Conservation (phyloP, 2,888 invertebrate species). For the Geophilus truncorum region DNA sequence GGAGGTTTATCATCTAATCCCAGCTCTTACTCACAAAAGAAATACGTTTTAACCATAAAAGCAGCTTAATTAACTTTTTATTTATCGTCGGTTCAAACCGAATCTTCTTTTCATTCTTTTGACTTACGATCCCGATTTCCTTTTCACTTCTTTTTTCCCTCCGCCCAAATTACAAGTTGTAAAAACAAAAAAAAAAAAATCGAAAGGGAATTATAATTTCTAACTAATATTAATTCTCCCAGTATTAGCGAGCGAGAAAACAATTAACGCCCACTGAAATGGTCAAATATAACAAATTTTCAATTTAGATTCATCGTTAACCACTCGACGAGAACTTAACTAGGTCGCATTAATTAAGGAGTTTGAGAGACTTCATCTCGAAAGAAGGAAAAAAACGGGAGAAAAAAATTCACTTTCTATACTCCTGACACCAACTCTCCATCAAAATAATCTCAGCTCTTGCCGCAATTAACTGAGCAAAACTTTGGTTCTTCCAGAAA, state of each 20-base stretch:
- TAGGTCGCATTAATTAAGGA: slow-evolving; percentile 15
- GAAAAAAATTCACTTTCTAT: background rate
- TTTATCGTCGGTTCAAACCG: background rate
- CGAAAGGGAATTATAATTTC: too few relatives aligned
- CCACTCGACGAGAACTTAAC: background rate
- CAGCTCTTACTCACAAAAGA: slow-evolving; percentile 13
- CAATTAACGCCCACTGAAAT: too few relatives aligned
- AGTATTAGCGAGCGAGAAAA: too few relatives aligned
- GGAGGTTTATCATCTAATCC: slow-evolving; percentile 20
- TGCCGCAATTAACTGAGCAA: background rate
- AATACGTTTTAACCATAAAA: slow-evolving; percentile 1
- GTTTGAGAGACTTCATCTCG: background rate
- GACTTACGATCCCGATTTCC: background rate
- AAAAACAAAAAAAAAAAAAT: background rate
- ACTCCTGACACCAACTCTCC: background rate
- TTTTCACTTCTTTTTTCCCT: background rate
- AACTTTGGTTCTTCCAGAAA: background rate
- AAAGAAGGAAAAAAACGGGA: background rate
- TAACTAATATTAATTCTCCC: too few relatives aligned
- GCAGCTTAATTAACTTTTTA: slow-evolving; percentile 20
- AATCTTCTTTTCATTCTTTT: background rate
- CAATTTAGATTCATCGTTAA: background rate
- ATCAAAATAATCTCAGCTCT: slow-evolving; percentile 17
- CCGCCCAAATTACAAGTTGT: too few relatives aligned
- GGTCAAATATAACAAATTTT: background rate